A percentile compares a stretch with the other conserved stretches of the same genome.
phyloP scores from a whole-genome alignment of 1,140 invertebrate genomes.

The Bombyx mori region DNA sequence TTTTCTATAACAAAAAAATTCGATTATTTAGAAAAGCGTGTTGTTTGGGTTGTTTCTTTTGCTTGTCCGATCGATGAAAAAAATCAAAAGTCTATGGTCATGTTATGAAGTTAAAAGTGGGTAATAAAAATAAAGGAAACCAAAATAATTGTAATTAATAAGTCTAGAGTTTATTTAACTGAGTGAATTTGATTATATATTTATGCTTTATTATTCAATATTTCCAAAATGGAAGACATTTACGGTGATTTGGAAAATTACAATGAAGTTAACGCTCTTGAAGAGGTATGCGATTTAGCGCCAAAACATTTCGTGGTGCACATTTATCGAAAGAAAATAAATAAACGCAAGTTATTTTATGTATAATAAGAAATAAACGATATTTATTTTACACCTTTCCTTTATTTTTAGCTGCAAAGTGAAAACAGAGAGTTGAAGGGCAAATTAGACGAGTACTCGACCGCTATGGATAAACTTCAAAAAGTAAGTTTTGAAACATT shows the following conservation, averaged over 20 bases:
- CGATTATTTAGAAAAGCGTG: no score
- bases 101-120: no score
- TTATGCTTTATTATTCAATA: conserved; percentile 1
- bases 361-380: conserved; percentile 3
- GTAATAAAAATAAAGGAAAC: no score
- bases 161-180: no score
- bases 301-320: conserved; percentile 32
- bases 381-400: background rate
- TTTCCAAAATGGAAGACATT: conserved; percentile 35
- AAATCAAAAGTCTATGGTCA: no score
- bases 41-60: no score
- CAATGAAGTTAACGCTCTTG: conserved; percentile 31
- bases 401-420: conserved; percentile 39
- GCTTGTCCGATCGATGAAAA: no score
- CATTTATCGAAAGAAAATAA: background rate
- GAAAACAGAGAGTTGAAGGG: conserved; percentile 48
- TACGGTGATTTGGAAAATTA: conserved; percentile 55
- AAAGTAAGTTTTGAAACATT: conserved; percentile 36
- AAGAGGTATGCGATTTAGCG: conserved; percentile 50
- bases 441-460: conserved; percentile 41
- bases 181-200: background rate
- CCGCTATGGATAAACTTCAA: conserved; percentile 35
- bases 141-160: no score
- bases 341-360: background rate
- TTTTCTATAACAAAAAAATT: no score